Conservation (phyloP, 2,113 vertebrate species). For the Lampris incognitus region DNA sequence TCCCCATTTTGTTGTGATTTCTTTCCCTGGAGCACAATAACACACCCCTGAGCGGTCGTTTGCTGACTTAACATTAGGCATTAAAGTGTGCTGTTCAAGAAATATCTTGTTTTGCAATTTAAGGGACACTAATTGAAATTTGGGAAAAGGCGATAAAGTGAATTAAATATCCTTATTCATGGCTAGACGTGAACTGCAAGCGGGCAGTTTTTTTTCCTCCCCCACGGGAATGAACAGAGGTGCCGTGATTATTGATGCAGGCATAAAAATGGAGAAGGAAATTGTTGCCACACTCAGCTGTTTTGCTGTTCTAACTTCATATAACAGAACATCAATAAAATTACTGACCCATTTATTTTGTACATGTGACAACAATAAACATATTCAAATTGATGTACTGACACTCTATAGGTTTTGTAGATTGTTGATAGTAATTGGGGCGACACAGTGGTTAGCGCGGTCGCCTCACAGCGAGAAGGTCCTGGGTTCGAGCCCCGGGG, state of each 20-base stretch:
- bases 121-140: constrained; percentile 70
- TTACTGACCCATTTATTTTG: neutral
- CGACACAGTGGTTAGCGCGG: no score
- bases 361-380: neutral
- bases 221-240: constrained; percentile 11
- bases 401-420: no score
- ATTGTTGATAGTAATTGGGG: no score
- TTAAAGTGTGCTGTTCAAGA: constrained; percentile 30
- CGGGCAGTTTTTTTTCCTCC: constrained; percentile 57
- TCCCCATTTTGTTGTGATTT: neutral
- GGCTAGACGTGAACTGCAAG: constrained; percentile 66
- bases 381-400: no score
- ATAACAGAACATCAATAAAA: neutral
- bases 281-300: neutral
- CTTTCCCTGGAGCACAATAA: constrained; percentile 36
- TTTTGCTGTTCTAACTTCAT: neutral
- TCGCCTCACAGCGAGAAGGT: no score
- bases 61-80: constrained; percentile 66
- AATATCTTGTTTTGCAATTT: constrained; percentile 54
- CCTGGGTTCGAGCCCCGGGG: no score
- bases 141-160: constrained; percentile 40
- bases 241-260: constrained; percentile 4
- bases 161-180: constrained; percentile 59
- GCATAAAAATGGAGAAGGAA: neutral
- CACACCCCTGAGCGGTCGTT: constrained; percentile 47